phyloP scores from a whole-genome alignment of 2,888 invertebrate species.

The Nomada lathburiana region DNA sequence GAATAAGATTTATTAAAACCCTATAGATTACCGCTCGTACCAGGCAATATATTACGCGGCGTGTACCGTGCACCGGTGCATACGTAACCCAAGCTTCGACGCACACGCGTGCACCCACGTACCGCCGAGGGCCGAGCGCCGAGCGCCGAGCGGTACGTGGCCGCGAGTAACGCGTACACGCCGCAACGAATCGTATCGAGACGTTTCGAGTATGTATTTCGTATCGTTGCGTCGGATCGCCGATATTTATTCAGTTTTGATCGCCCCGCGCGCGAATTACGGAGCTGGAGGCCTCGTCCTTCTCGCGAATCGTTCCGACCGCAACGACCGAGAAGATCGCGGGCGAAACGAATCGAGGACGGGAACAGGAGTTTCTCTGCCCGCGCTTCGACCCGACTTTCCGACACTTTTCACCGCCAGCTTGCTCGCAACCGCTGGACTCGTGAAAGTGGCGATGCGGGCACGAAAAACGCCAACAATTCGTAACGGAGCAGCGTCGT shows the following conservation, averaged over 20 bases:
- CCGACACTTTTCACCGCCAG: not conserved
- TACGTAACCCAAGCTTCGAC: conserved; percentile 66
- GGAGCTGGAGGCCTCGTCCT: not conserved
- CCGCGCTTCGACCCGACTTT: not conserved
- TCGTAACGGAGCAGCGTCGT: too few relatives aligned
- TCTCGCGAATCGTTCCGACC: too few relatives aligned
- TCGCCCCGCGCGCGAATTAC: conserved; percentile 21
- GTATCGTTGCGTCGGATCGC: conserved; percentile 30
- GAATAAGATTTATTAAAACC: conserved; percentile 83
- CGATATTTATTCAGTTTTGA: conserved; percentile 37
- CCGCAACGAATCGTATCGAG: conserved; percentile 32
- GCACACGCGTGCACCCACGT: conserved; percentile 61
- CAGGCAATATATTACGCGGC: conserved; percentile 74
- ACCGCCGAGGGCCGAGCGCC: conserved; percentile 8
- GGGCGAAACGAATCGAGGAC: conserved; percentile 2
- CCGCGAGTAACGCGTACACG: conserved; percentile 35
- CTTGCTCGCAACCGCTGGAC: not conserved
- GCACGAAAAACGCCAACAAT: not conserved
- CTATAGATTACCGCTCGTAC: conserved; percentile 79
- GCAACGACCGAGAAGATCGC: too few relatives aligned
- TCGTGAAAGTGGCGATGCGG: conserved; percentile 28
- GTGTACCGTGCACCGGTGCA: conserved; percentile 62
- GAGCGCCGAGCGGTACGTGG: conserved; percentile 1
- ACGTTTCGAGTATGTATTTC: conserved; percentile 15
- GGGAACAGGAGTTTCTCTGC: not conserved